Conservation (phyloP, 2,113 vertebrate genomes). For the Phylloscopus trochilus region DNA sequence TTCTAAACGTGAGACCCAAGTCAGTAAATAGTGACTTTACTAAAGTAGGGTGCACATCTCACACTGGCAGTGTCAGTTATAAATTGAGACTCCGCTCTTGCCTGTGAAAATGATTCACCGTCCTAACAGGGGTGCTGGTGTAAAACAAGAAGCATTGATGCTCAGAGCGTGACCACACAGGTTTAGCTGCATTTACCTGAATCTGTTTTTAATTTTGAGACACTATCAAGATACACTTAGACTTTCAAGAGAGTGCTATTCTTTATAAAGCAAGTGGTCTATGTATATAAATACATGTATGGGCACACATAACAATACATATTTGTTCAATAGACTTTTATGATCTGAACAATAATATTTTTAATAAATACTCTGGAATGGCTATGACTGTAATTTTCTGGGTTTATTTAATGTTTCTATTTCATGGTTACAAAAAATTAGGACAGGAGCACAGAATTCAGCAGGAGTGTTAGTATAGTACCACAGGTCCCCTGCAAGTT, state of each 20-base stretch:
- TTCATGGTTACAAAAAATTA: not conserved
- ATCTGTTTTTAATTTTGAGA: not conserved
- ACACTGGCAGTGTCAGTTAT: not conserved
- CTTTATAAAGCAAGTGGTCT: not conserved
- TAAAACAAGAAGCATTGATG: not conserved
- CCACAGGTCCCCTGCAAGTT: not conserved
- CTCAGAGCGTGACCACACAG: not conserved
- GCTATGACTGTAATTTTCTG: not conserved
- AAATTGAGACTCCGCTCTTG: not conserved
- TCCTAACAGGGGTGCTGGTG: not conserved
- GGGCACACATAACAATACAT: not conserved
- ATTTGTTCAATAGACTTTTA: not conserved
- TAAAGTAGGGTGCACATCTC: not conserved
- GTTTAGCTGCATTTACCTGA: not conserved
- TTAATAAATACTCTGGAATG: not conserved
- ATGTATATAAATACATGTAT: not conserved
- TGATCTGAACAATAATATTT: not conserved
- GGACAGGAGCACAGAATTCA: not conserved
- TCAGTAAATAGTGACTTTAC: too few relatives aligned
- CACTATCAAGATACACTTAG: not conserved
- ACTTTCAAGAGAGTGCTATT: not conserved
- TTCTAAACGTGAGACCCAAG: not conserved
- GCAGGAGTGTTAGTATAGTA: not conserved
- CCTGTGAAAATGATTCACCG: not conserved
- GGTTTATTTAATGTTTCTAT: not conserved